Evolutionary conservation across 35 echinoderm and acorn worm species (phyloP), one percentile per base, ranked within the genome.

Genomic region (Apostichopus californicus): DNA sequence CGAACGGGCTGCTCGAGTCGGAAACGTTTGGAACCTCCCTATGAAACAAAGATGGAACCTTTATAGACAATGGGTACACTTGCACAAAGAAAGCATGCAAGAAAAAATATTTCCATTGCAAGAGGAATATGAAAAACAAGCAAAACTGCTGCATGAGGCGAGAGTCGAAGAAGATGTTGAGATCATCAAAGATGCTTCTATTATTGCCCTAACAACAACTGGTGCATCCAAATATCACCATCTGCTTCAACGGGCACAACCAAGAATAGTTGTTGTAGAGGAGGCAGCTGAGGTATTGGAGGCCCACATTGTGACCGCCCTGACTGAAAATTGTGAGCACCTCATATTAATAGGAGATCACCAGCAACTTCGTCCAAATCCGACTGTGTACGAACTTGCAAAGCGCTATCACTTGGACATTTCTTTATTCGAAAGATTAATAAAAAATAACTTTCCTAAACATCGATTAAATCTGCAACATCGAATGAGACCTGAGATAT

Each of bases 301-400:
- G 24, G 24, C 24, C 24, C 24, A 25, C 24, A 25, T 25, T 25
- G 24, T 25, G 24, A 25, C 24, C 24, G 24, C 95, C 8, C 58
- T 99, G 71, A 99, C 95, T 28, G 79, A 80, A 92, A 85, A 90
- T 10, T 99, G 97, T 80, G 86, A 99, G 71, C 97, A 99, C 52
- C 93, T 99, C 18, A 95, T 99, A 26, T 80, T 99, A 21, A 99
- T 99, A 9, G 97, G 97, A 15, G 97, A 99, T 81, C 97, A 99
- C 55, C 95, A 99, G 61, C 97, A 99, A 92, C 93, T 99, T 9
- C 79, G 97, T 73, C 97, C 97, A 52, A 99, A 93, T 91, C 97
- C 95, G 55, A 99, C 97, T 1, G 97, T 99, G 20, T 99, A 95
- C 58, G 72, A 92, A 64, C 81, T 99, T 52, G 95, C 95, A 13